Base-by-base conservation (phyloP, 2,888 invertebrate genomes). In the Bursaphelenchus okinawaensis region DNA sequence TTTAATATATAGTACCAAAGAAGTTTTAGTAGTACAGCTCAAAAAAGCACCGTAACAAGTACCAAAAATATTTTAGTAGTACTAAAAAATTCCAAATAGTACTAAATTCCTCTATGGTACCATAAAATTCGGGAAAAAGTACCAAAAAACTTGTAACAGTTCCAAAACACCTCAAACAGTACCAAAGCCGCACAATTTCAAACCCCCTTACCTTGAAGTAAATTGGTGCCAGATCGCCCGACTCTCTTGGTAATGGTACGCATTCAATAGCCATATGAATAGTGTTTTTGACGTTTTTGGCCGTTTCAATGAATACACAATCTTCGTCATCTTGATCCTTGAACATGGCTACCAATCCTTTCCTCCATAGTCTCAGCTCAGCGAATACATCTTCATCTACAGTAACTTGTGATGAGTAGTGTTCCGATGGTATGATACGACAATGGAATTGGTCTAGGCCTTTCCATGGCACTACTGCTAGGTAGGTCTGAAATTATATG, bases 181-280 rank as follows among this genome's bases (percentile, higher is more conserved):
- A n/a, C n/a, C n/a, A n/a, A n/a, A n/a, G n/a, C n/a, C n/a, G n/a
- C n/a, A n/a, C 50, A 40, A 40, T 12, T 40, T 9, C 19, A n/a
- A n/a, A n/a, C n/a, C n/a, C n/a, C 19, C 24, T 87, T 23, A 62
- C 88, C 84, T 94, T 94, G 84, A 96, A 96, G 84, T 93, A 96
- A 79, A 96, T 93, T 0, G 94, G 91, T 4, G 92, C 91, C 85
- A 90, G 86, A 77, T 93, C 92, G 0, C 91, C 92, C 20, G 89
- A 87, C 83, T 92, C 91, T 76, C 88, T 87, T 4, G 90, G 89
- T 67, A 93, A 77, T 0, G 96, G 93, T 9, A 96, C 87, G 86
- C 94, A 94, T 79, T 95, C 91, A 58, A 95, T 86, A 51, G 87
- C 86, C 88, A 93, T 89, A 83, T 98, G 96, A 0, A 91, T 90